Evolutionary conservation across 2,797 vertebrate genomes (phyloP).

Genomic region (Notolepis coatsorum): DNA sequence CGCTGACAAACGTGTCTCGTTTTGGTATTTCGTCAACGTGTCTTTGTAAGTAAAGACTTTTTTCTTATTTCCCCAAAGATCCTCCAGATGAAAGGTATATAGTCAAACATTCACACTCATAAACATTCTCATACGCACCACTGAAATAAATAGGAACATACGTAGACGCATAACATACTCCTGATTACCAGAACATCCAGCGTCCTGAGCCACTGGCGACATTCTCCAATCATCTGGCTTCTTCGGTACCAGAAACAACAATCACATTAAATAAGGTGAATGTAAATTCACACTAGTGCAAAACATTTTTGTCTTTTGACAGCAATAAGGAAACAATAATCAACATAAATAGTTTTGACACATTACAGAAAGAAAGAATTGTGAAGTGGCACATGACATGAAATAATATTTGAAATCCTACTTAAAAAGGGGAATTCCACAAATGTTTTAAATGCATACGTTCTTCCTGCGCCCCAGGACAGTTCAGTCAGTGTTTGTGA

Average conservation of each 20-base stretch:
- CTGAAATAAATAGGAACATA: slow-evolving; percentile 19
- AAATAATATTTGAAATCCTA: slow-evolving; percentile 53
- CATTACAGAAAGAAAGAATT: slow-evolving; percentile 40
- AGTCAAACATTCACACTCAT: slow-evolving; percentile 40
- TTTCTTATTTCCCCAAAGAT: slow-evolving; percentile 19
- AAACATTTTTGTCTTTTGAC: slow-evolving; percentile 69
- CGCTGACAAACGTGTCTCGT: slow-evolving; percentile 23
- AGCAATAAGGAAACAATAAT: slow-evolving; percentile 59
- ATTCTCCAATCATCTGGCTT: slow-evolving; percentile 36
- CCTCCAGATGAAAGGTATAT: slow-evolving; percentile 27
- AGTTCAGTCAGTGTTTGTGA: too few relatives aligned
- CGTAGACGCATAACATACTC: slow-evolving; percentile 29
- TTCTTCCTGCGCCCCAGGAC: too few relatives aligned
- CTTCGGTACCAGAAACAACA: slow-evolving; percentile 22
- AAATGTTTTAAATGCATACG: too few relatives aligned
- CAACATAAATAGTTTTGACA: slow-evolving; percentile 42
- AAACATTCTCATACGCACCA: slow-evolving; percentile 45
- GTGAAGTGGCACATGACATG: slow-evolving; percentile 67
- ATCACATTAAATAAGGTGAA: slow-evolving; percentile 59
- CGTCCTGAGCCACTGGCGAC: slow-evolving; percentile 14
- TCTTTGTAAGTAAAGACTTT: slow-evolving; percentile 24
- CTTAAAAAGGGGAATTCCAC: too few relatives aligned
- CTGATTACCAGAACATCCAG: slow-evolving; percentile 11
- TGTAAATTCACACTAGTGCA: slow-evolving; percentile 72
- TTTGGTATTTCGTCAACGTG: slow-evolving; percentile 48